phyloP scores from a whole-genome alignment of 92 coral and sea anemone species.

The Parazoanthus swiftii region DNA sequence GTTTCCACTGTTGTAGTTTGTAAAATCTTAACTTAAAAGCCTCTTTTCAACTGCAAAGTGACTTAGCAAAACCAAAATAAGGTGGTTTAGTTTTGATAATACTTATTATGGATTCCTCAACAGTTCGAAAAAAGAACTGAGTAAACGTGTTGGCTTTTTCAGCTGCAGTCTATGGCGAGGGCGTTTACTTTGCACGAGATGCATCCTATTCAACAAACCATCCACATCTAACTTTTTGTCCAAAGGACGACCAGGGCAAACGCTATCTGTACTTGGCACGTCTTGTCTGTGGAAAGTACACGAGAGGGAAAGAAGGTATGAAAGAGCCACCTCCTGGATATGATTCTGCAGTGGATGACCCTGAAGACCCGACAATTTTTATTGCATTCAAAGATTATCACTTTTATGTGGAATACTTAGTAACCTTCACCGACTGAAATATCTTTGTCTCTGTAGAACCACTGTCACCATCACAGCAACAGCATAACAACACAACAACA shows the following conservation, averaged over 20 bases:
- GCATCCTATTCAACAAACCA: conserved; percentile 13
- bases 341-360: conserved; percentile 38
- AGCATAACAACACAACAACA: no score
- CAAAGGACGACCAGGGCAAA: background rate
- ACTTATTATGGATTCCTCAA: no score
- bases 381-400: conserved; percentile 39
- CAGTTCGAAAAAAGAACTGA: background rate
- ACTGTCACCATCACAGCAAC: no score
- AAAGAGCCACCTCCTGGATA: conserved; percentile 33
- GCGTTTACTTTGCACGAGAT: conserved; percentile 49
- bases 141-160: background rate
- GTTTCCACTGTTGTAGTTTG: no score
- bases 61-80: no score
- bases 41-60: no score
- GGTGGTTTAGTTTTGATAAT: no score
- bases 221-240: conserved; percentile 1
- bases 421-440: background rate
- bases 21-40: no score
- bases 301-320: conserved; percentile 22
- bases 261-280: conserved; percentile 44
- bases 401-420: conserved; percentile 36
- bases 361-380: conserved; percentile 16
- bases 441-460: no score
- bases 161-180: conserved; percentile 44
- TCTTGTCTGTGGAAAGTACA: conserved; percentile 32